Base-by-base conservation (phyloP, 64 coral and sea anemone genomes). In the Dendronephthya gigantea region DNA sequence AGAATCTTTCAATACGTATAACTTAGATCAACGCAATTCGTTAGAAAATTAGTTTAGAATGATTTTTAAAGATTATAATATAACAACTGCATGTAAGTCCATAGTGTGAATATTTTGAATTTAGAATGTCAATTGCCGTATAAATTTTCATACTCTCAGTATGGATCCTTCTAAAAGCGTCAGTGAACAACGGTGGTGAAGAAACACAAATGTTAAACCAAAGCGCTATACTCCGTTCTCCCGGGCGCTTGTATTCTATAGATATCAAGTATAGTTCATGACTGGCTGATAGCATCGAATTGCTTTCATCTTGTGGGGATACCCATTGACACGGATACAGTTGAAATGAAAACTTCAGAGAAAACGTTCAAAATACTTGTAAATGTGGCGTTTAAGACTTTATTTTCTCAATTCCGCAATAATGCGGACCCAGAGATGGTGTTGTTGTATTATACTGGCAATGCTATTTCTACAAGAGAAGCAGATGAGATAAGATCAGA, bases 371-470 rank as follows among this genome's bases (percentile, higher is more conserved):
- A 1, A 1, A 0, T 15, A 0, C 7, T 90, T 1, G 76, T 93
- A 27, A 7, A 33, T 0, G 1, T 49, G 16, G 87, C 91, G 0
- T 92, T 89, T 56, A 43, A 12, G 1, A 34, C 0, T 7, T 43
- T 40, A 33, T 93, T 90, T 68, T 58, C 2, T 11, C 33, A 83
- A 33, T 87, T 90, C 59, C 75, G 59, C 14, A 47, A 93, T 40
- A 93, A 84, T 41, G 22, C 35, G 2, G 59, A 2, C 29, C 91
- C 58, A 40, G 91, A 93, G 83, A 79, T 75, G 11, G 88, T 90
- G 2, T 8, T 93, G 32, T 93, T 84, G 87, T 93, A 90, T 37
- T 93, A 93, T 41, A n/a, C 85, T 35, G 91, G 91, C 27, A 88
- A 90, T 48, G 91, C 84, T 2, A 50, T 86, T 81, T 32, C 17